Evolutionary conservation across 2,113 vertebrate genomes (phyloP).

Genomic region (Orthonyx spaldingii): DNA sequence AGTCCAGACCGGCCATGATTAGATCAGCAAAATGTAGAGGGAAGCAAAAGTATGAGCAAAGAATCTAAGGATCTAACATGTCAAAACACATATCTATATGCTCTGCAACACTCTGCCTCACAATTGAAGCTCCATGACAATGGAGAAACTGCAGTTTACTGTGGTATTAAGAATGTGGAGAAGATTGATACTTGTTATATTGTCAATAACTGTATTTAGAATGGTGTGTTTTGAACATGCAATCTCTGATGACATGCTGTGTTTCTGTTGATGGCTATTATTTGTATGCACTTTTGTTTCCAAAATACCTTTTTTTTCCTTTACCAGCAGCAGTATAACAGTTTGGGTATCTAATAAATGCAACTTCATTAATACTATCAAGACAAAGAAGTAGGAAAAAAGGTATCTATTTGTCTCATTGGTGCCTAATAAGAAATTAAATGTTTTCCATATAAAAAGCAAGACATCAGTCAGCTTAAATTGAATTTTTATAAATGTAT

Average conservation of each 20-base stretch:
- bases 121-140: neutral
- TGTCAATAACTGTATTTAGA: constrained; percentile 17
- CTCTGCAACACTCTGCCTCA: neutral
- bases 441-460: neutral
- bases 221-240: neutral
- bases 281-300: neutral
- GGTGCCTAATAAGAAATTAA: neutral
- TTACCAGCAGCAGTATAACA: neutral
- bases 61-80: neutral
- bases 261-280: neutral
- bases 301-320: neutral
- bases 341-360: neutral
- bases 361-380: neutral
- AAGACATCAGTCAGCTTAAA: neutral
- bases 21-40: neutral
- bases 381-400: neutral
- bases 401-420: neutral
- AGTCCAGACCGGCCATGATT: neutral
- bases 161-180: neutral
- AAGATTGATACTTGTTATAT: constrained; percentile 12
- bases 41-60: neutral
- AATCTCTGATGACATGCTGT: neutral
- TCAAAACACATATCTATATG: neutral
- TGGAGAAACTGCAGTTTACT: neutral
- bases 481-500: neutral